Base-by-base conservation (phyloP, 2,113 vertebrate genomes). In the Tragelaphus buxtoni region DNA sequence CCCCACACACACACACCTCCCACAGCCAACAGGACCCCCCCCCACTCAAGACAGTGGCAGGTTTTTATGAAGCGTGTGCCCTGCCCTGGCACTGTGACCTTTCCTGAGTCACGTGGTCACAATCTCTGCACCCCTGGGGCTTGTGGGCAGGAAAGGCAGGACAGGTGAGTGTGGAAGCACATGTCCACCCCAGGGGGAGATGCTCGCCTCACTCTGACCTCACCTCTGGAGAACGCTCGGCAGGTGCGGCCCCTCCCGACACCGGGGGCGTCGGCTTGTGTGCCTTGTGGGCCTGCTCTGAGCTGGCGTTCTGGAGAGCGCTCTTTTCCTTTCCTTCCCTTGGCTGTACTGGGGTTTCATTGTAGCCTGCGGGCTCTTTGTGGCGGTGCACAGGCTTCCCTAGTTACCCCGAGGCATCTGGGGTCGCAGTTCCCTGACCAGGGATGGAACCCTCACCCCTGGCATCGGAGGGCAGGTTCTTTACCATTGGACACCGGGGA, bases 131-230 rank as follows among this genome's bases (percentile, higher is more conserved):
- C 39, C 56, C 28, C 0, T 14, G 35, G 89, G 60, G 79, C 49
- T 60, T 61, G 76, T 88, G 93, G 49, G 39, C 12, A 74, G 84
- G 10, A 58, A 7, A 20, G 32, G 42, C 5, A 45, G 82, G 47
- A 32, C n/a, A 42, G 65, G 17, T 7, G n/a, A 56, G 56, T 14
- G 56, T 32, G 84, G 11, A 20, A 2, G n/a, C 4, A 58, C 28
- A 5, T 2, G 4, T 56, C 35, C 0, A 1, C 69, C 18, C 61
- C 4, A 0, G 49, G 3, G 2, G 0, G 45, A 35, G 61, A 4
- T 11, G 1, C 1, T 12, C 30, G 76, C 35, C 42, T 39, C 1
- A 0, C 58, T 84, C 51, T 35, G 20, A 7, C 17, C 35, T 47
- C 18, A 4, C 58, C 28, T 60, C 61, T 42, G 17, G 90, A 47